These are phyloP conservation scores for Prolemur simus DNA, from an alignment of 2,113 vertebrate species.

Conservation along the genomic window DNA sequence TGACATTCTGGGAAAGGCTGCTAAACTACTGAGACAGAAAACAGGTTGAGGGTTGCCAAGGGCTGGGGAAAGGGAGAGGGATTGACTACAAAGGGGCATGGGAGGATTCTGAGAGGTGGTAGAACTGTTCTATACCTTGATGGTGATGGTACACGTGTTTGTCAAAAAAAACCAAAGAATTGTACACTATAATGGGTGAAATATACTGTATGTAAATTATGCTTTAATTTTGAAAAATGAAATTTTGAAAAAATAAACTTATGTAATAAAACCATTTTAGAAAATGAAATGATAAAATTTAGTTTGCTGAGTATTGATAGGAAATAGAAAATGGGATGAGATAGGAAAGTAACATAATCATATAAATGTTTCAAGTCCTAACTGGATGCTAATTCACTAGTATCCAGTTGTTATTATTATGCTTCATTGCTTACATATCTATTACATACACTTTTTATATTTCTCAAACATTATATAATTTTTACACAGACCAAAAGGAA, in stretches of 20 bases:
- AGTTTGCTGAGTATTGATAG: neutral
- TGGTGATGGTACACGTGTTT: neutral
- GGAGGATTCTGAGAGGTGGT: neutral
- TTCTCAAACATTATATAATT: neutral
- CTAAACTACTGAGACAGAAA: neutral
- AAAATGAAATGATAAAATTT: slow-evolving; percentile 20
- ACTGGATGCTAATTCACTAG: neutral
- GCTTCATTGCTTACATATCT: neutral
- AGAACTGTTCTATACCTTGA: neutral
- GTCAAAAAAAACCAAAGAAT: slow-evolving; percentile 8
- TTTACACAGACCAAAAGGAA: slow-evolving; percentile 16
- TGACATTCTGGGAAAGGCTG: neutral
- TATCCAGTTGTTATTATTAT: neutral
- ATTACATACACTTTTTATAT: neutral
- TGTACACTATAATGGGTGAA: neutral
- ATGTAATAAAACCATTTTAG: slow-evolving; percentile 7
- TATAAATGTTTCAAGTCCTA: neutral
- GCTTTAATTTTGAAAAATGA: slow-evolving; percentile 6
- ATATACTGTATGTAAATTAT: neutral
- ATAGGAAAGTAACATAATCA: neutral
- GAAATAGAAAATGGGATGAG: neutral
- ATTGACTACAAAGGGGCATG: neutral
- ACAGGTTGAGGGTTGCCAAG: neutral
- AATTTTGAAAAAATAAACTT: neutral
- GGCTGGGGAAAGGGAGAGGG: too few relatives aligned